Percentiles rank a stretch among this genome's conserved stretches.
phyloP scores from a whole-genome alignment of 2,797 vertebrate genomes.

The Microctenopoma steveboyesi region DNA sequence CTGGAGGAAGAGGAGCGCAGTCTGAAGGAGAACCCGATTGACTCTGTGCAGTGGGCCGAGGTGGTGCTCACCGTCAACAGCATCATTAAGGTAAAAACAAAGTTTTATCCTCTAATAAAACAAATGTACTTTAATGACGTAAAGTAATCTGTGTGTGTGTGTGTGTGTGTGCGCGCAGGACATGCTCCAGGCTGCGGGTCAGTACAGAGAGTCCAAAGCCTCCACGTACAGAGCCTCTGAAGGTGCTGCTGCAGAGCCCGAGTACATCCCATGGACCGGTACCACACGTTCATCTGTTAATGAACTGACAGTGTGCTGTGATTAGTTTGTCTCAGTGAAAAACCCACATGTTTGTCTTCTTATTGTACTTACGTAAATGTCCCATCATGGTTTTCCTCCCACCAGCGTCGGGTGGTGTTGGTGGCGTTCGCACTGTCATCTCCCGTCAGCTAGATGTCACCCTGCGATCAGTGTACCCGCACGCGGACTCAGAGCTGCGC shows the following conservation, averaged over 20 bases:
- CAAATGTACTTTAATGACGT: too few species aligned
- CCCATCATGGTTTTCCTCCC: neutral
- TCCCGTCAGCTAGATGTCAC: slow-evolving; percentile 87
- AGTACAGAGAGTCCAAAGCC: slow-evolving; percentile 90
- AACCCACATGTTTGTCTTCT: too few species aligned
- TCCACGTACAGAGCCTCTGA: slow-evolving; percentile 88
- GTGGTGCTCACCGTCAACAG: slow-evolving; percentile 88
- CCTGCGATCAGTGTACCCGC: slow-evolving; percentile 89
- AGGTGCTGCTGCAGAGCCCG: slow-evolving; percentile 83
- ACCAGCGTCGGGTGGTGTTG: slow-evolving; percentile 85
- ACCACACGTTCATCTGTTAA: neutral
- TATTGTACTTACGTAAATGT: too few species aligned
- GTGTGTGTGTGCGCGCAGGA: slow-evolving; percentile 81
- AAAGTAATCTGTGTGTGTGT: neutral
- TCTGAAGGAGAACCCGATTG: slow-evolving; percentile 84
- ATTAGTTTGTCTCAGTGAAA: too few species aligned
- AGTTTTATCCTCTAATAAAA: too few species aligned
- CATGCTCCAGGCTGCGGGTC: slow-evolving; percentile 90
- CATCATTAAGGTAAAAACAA: slow-evolving; percentile 88
- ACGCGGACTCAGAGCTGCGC: slow-evolving; percentile 89
- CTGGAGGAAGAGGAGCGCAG: slow-evolving; percentile 91
- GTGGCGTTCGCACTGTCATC: slow-evolving; percentile 84
- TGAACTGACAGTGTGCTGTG: too few species aligned
- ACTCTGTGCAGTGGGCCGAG: slow-evolving; percentile 90
- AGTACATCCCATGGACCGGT: slow-evolving; percentile 97